Percentiles rank a stretch among this genome's conserved stretches.
Conservation (phyloP, 1,140 invertebrate genomes). For the Odontomachus brunneus region DNA sequence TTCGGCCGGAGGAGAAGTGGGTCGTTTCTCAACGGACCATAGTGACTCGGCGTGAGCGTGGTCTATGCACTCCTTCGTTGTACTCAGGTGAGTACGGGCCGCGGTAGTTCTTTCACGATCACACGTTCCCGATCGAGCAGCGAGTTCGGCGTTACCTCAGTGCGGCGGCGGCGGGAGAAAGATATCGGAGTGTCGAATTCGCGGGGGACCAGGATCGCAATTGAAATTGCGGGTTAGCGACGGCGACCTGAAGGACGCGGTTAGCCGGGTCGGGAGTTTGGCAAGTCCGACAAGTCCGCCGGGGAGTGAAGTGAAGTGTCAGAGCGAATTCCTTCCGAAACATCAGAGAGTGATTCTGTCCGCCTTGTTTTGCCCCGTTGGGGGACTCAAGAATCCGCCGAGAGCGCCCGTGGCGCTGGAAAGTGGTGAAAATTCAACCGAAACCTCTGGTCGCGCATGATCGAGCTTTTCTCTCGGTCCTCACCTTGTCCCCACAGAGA, state of each 20-base stretch:
- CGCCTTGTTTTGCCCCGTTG: too few relatives aligned
- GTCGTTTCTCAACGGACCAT: constrained; percentile 81
- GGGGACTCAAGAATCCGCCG: too few relatives aligned
- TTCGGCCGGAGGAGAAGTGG: constrained; percentile 79
- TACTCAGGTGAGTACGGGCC: constrained; percentile 74
- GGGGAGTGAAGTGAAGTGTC: constrained; percentile 66
- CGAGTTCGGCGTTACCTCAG: constrained; percentile 4
- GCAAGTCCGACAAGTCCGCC: too few relatives aligned
- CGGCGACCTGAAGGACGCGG: background rate
- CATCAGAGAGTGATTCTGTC: constrained; percentile 43
- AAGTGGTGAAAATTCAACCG: constrained; percentile 72
- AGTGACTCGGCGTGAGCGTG: constrained; percentile 80
- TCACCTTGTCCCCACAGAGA: constrained; percentile 15
- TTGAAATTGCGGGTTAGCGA: too few relatives aligned
- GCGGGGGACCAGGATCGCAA: too few relatives aligned
- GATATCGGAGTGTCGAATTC: background rate
- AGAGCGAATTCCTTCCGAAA: background rate
- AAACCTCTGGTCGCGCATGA: constrained; percentile 43
- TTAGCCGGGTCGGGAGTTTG: too few relatives aligned
- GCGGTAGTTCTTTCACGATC: constrained; percentile 27
- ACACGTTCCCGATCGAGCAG: constrained; percentile 39
- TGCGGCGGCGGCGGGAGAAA: background rate
- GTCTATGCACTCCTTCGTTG: constrained; percentile 80
- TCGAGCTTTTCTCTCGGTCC: background rate
- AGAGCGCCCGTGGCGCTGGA: constrained; percentile 47